Evolutionary conservation across 2,797 vertebrate genomes (phyloP).

Genomic region (Florisuga fusca): DNA sequence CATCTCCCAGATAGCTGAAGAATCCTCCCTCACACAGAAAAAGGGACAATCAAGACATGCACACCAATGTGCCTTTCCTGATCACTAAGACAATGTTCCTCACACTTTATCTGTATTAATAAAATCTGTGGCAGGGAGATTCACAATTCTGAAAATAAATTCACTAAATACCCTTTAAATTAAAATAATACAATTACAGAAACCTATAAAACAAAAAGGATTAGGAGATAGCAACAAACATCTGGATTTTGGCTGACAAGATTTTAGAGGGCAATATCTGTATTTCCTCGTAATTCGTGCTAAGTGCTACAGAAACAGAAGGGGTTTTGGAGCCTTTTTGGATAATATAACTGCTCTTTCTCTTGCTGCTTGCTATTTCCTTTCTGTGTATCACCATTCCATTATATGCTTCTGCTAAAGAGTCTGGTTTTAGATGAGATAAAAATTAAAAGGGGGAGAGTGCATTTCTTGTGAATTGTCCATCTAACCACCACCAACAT

Average conservation of each 20-base stretch:
- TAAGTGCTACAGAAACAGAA: neutral
- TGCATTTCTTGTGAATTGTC: accelerated
- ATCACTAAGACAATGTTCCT: neutral
- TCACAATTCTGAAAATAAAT: neutral
- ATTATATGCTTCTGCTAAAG: neutral
- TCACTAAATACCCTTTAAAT: neutral
- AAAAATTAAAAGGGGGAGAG: neutral
- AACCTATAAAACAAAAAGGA: neutral
- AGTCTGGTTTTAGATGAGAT: neutral
- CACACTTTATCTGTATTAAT: neutral
- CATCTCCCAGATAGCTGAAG: neutral
- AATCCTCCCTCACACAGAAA: neutral
- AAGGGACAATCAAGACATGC: neutral
- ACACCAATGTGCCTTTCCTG: neutral
- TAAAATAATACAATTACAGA: neutral
- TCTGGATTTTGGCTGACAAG: neutral
- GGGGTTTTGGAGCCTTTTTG: neutral
- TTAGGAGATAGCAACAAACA: neutral
- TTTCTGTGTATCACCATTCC: neutral
- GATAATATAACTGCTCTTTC: neutral
- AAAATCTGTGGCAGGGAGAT: neutral
- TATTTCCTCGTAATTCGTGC: neutral
- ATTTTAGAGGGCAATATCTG: neutral
- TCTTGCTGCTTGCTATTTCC: neutral
- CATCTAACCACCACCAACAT: neutral